Evolutionary conservation across 2,113 vertebrate genomes (phyloP), one percentile per base, ranked within the genome.

Genomic region (Stigmatopora nigra): DNA sequence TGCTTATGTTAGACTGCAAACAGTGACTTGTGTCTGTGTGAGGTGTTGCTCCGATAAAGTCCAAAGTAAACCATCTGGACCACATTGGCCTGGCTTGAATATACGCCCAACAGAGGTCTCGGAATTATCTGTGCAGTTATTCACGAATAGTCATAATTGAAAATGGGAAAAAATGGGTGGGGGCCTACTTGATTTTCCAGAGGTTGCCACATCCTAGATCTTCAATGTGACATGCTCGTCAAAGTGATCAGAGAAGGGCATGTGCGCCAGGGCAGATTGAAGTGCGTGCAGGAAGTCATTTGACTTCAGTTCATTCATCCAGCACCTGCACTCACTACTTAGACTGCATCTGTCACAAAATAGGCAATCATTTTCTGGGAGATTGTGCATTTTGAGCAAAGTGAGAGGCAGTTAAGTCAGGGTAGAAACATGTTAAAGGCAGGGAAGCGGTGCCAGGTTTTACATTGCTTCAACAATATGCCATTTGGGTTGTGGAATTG

Each of bases 11-110:
- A 83, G 79, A 84, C 84, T 86, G 88, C 84, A 68, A 79, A 80
- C 82, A 83, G 82, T 83, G 86, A 85, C 87, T 85, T 86, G 82
- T 83, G 78, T 72, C 83, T 88, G 81, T 86, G 81, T 86, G 82
- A 87, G 81, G 84, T 82, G 71, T 83, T 76, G 65, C 73, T 83
- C 79, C 61, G 83, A 85, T 83, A 83, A 88, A 85, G 83, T 88
- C 82, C 83, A 79, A 86, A 76, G 64, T 69, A 83, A 81, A 84
- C 82, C 76, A 79, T 82, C 82, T 84, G 80, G 73, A 71, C 75
- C 55, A 57, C 65, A 71, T 72, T 65, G 75, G 75, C 73, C 78
- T 3, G 68, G 77, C 69, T 69, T 71, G 82, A 86, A 80, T 82
- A 74, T 78, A 79, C 76, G 77, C 73, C 82, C 71, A 77, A 77